Conservation (phyloP, 2,797 vertebrate species). For the Sarcoramphus papa region DNA sequence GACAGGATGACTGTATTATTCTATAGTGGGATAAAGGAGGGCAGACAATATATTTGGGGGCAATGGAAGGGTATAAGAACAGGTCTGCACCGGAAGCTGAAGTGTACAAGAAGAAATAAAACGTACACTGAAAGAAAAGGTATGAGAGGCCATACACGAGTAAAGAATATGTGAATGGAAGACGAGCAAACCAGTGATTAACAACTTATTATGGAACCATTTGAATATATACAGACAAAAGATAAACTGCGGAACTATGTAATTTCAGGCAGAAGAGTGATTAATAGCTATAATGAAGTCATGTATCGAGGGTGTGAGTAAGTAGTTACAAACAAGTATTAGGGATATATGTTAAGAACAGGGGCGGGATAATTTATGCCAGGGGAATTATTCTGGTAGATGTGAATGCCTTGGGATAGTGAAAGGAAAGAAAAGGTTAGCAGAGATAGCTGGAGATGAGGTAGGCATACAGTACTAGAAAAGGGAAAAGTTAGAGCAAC, state of each 20-base stretch:
- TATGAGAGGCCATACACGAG: neutral
- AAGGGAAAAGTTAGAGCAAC: neutral
- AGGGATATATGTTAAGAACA: neutral
- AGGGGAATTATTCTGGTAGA: neutral
- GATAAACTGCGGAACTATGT: fast-evolving
- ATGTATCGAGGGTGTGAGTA: neutral
- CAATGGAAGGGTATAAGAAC: neutral
- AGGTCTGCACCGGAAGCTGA: neutral
- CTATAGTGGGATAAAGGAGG: neutral
- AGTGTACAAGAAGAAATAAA: neutral
- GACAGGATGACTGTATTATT: neutral
- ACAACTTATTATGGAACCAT: neutral
- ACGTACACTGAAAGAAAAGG: neutral
- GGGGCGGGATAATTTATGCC: neutral
- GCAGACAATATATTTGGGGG: neutral
- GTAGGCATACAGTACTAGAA: neutral
- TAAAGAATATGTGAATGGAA: neutral
- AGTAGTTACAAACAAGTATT: neutral
- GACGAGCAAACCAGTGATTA: neutral
- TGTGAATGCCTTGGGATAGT: neutral
- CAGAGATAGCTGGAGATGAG: neutral
- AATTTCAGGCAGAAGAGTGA: neutral
- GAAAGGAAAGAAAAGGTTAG: neutral
- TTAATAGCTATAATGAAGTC: neutral
- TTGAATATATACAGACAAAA: neutral